Evolutionary conservation across 2,888 invertebrate species (phyloP).

Genomic region (Ichneumon xanthorius): DNA sequence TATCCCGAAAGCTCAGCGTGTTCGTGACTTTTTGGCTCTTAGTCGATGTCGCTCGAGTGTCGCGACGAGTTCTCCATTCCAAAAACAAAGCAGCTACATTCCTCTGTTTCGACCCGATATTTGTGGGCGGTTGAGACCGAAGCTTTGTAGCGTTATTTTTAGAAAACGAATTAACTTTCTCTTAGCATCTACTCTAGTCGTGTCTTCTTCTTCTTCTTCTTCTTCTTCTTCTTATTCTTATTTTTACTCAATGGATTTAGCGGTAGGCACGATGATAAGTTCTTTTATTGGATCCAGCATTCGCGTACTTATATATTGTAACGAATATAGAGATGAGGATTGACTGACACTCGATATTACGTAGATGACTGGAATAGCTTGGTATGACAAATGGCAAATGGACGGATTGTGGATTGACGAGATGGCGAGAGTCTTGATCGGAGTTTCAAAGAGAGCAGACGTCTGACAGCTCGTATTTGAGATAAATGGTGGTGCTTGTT

Average conservation of each 20-base stretch:
- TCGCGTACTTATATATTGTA: background rate
- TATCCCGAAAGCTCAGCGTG: background rate
- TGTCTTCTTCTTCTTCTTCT: background rate
- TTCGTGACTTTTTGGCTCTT: background rate
- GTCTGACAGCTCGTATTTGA: too few relatives aligned
- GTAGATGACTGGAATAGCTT: too few relatives aligned
- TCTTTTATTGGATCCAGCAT: background rate
- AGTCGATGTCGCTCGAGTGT: background rate
- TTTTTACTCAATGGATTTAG: background rate
- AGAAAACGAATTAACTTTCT: background rate
- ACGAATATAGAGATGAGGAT: too few relatives aligned
- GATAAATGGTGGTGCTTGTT: too few relatives aligned
- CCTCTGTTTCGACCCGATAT: background rate
- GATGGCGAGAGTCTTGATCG: too few relatives aligned
- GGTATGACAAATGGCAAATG: too few relatives aligned
- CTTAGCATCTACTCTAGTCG: background rate
- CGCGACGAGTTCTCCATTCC: background rate
- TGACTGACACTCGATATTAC: too few relatives aligned
- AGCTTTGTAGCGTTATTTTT: slow-evolving; percentile 5
- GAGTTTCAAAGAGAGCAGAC: too few relatives aligned
- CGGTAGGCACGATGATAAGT: background rate
- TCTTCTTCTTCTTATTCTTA: background rate
- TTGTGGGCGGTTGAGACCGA: background rate
- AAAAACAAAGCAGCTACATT: background rate
- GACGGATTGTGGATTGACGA: too few relatives aligned